These are phyloP conservation scores for Monopterus albus DNA, from an alignment of 2,113 vertebrate genomes.

Conservation along the genomic window DNA sequence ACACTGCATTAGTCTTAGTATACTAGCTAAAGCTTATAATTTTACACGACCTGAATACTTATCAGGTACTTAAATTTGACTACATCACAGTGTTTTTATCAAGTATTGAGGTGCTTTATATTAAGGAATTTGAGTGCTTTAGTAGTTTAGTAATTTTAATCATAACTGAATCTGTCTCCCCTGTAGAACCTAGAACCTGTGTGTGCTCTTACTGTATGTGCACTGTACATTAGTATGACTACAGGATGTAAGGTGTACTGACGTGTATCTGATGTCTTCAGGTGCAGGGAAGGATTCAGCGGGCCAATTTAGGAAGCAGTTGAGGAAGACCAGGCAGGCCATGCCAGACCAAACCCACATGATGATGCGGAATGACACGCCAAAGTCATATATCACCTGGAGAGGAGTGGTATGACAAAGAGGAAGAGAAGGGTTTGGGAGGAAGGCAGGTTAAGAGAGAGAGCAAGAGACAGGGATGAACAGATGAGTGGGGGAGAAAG, in stretches of 20 bases:
- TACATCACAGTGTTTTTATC: too few relatives aligned
- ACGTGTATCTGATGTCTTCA: slow-evolving; percentile 86
- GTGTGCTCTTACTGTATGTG: too few relatives aligned
- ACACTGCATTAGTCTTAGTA: too few relatives aligned
- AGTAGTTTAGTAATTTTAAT: too few relatives aligned
- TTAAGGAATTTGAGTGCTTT: too few relatives aligned
- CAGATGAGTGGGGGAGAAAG: neutral
- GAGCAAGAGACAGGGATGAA: neutral
- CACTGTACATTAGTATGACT: too few relatives aligned
- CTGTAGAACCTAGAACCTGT: too few relatives aligned
- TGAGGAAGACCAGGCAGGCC: slow-evolving; percentile 87
- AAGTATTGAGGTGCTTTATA: too few relatives aligned
- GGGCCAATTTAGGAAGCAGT: slow-evolving; percentile 91
- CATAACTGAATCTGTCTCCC: too few relatives aligned
- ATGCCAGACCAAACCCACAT: slow-evolving; percentile 88
- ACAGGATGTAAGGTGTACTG: slow-evolving; percentile 69
- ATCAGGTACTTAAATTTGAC: too few relatives aligned
- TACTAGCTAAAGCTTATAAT: too few relatives aligned
- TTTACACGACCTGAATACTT: too few relatives aligned
- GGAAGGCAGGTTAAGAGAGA: neutral
- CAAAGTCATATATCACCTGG: slow-evolving; percentile 88
- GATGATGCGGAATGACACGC: slow-evolving; percentile 84
- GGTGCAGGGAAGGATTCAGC: slow-evolving; percentile 86
- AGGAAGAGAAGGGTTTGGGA: slow-evolving; percentile 10
- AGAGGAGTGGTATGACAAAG: slow-evolving; percentile 38